phyloP scores from a whole-genome alignment of 2,797 vertebrate species.

The Acomys russatus region DNA sequence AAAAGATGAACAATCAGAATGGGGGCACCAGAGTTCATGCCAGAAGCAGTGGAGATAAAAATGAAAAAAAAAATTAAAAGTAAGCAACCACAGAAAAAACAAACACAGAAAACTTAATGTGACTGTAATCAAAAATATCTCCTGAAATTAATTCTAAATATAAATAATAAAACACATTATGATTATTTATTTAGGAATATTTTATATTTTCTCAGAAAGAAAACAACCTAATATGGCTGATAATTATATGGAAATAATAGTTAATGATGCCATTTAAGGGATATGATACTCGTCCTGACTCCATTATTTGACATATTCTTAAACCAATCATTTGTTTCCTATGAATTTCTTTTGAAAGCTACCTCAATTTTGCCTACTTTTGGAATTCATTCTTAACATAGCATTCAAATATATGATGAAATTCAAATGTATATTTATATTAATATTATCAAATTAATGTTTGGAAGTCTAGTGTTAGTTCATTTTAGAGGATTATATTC shows the following conservation, averaged over 20 bases:
- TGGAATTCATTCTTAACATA: not conserved
- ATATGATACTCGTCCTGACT: not conserved
- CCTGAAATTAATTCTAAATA: not conserved
- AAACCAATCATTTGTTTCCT: not conserved
- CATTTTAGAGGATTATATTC: not conserved
- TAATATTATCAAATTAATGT: not conserved
- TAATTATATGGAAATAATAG: not conserved
- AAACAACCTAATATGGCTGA: not conserved
- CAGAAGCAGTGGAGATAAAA: too few relatives aligned
- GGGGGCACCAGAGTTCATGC: too few relatives aligned
- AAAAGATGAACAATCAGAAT: too few relatives aligned
- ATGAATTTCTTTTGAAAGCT: not conserved
- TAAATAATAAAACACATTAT: not conserved
- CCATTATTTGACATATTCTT: not conserved
- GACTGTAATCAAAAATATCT: not conserved
- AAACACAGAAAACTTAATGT: not conserved
- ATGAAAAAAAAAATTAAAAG: not conserved
- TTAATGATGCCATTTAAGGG: not conserved
- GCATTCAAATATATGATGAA: conserved; percentile 13
- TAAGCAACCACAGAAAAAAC: not conserved
- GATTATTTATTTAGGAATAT: not conserved
- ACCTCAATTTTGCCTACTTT: not conserved
- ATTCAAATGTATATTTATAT: not conserved
- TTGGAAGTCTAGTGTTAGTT: not conserved
- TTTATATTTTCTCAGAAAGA: conserved; percentile 24